Base-by-base conservation (phyloP, 2,113 vertebrate genomes). In the Mastomys coucha region DNA sequence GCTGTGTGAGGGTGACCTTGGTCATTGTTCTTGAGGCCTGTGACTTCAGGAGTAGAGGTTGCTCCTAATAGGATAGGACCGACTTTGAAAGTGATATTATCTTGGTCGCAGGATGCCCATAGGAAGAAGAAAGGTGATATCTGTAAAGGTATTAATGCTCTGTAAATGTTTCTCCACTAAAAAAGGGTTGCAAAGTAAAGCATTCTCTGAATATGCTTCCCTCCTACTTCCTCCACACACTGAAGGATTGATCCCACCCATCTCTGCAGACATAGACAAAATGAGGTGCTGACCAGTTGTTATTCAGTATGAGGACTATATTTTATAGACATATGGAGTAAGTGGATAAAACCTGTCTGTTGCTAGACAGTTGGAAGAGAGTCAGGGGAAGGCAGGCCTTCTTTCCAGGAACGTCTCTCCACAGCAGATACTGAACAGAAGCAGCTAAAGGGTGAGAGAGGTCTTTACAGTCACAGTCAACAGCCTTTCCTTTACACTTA, bases 1-100 rank as follows among this genome's bases (percentile, higher is more conserved):
- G 95, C 97, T 98, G 94, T 96, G 96, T n/a, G 33, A 94, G 95
- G 95, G 80, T 98, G 96, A 99, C 98, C 98, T 98, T 98, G 98
- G 96, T 91, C 96, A 99, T 99, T 99, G 98, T 99, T 98, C 88
- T 58, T 2, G 73, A 60, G 60, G 91, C 60, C 65, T 77, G 17
- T 63, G 69, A 93, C 84, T 96, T 97, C 91, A 98, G 75, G 96
- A 91, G n/a, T 58, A 51, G 78, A 89, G 95, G 87, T 51, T 94
- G n/a, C 39, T 89, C 91, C 82, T 88, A 92, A 95, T 96, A 89
- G 2, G 33, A 70, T 6, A 97, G 3, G 58, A 76, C 81, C 31
- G 51, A 8, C 95, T 89, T 97, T 65, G 96, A 58, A n/a, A 5
- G 1, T 0, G 3, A 77, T 84, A 95, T 65, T 2, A 14, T 58